Conservation (phyloP, 1,140 invertebrate genomes). For the Daktulosphaira vitifoliae region DNA sequence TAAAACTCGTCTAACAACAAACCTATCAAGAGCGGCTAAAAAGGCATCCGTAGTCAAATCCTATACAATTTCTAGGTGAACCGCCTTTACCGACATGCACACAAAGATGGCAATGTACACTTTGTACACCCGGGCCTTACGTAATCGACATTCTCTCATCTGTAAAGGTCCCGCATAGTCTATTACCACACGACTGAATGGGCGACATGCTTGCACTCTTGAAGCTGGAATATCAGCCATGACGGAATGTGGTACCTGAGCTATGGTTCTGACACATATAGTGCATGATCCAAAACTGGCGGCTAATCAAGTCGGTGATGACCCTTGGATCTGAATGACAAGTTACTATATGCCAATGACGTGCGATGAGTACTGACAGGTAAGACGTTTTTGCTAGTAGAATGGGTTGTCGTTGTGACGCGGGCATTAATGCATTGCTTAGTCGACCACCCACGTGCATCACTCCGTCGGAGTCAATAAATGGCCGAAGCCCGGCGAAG, state of each 20-base stretch:
- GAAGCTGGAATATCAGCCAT: not conserved
- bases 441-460: conserved; percentile 16
- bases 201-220: no score
- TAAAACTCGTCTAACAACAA: not conserved
- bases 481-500: not conserved
- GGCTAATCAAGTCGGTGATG: not conserved
- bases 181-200: no score
- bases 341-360: not conserved
- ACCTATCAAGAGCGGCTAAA: not conserved
- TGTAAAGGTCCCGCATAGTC: no score
- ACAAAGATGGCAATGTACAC: no score
- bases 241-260: not conserved
- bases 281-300: not conserved
- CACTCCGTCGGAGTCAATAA: not conserved
- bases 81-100: no score
- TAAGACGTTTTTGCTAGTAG: not conserved
- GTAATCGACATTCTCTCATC: no score
- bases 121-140: no score
- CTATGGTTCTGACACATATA: not conserved
- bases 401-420: not conserved
- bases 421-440: not conserved
- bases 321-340: not conserved
- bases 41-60: no score
- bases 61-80: no score
- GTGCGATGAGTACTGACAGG: no score